Percentiles rank a stretch among this genome's conserved stretches.
Evolutionary conservation across 1,140 invertebrate species (phyloP).

Genomic region (Zaprionus gabonicus): DNA sequence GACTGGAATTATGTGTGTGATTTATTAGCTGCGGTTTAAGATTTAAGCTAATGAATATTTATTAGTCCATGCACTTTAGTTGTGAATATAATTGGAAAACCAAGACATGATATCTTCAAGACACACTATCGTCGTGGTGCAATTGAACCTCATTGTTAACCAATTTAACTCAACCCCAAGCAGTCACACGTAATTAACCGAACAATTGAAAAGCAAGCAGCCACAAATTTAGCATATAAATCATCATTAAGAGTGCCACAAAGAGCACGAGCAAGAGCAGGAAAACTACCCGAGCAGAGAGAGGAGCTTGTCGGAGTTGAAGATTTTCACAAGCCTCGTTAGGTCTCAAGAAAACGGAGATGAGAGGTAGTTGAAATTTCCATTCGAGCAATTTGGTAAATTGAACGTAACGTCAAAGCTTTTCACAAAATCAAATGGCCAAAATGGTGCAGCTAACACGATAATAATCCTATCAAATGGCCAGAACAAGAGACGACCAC

Average conservation of each 20-base stretch:
- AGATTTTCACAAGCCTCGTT: constrained; percentile 23
- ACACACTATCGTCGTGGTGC: constrained; percentile 6
- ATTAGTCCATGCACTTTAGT: not conserved
- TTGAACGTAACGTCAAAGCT: constrained; percentile 73
- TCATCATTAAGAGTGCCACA: constrained; percentile 59
- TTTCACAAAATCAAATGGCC: constrained; percentile 70
- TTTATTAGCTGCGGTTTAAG: constrained; percentile 25
- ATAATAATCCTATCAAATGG: constrained; percentile 81
- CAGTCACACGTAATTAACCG: constrained; percentile 27
- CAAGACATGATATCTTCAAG: not conserved
- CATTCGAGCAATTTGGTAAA: constrained; percentile 77
- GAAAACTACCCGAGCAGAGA: not conserved
- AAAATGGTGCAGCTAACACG: constrained; percentile 71
- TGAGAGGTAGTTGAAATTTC: constrained; percentile 69
- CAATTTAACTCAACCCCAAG: constrained; percentile 46
- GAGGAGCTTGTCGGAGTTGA: not conserved
- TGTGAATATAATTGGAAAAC: not conserved
- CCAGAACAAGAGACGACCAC: constrained; percentile 42
- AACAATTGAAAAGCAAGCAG: constrained; percentile 17
- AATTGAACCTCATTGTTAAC: constrained; percentile 65
- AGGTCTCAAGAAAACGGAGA: constrained; percentile 13
- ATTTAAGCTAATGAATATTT: constrained; percentile 1
- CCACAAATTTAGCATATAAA: constrained; percentile 59
- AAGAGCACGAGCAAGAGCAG: not conserved
- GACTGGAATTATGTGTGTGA: constrained; percentile 29